phyloP scores from a whole-genome alignment of 2,113 vertebrate genomes.

The Pycnonotus jocosus region DNA sequence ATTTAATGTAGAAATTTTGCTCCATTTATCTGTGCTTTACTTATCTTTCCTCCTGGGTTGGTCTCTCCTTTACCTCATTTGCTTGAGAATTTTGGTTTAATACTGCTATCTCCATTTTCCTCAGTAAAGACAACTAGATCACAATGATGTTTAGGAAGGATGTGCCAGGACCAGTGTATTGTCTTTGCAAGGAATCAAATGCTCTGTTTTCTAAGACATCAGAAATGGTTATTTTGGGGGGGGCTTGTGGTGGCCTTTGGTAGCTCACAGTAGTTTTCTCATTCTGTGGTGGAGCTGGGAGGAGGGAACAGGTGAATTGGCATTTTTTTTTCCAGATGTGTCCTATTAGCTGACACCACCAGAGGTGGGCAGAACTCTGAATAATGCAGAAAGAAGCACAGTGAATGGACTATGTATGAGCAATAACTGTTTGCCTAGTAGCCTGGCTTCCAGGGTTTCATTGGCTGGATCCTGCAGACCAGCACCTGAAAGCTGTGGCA shows the following conservation, averaged over 20 bases:
- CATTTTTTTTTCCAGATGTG: not conserved
- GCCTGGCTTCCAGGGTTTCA: not conserved
- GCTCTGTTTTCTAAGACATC: slow-evolving; percentile 8
- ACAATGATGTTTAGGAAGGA: not conserved
- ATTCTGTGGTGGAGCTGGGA: not conserved
- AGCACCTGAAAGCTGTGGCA: not conserved
- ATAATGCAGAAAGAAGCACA: not conserved
- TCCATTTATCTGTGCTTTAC: not conserved
- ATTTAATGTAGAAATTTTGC: slow-evolving; percentile 1
- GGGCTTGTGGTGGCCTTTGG: not conserved
- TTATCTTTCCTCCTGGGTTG: not conserved
- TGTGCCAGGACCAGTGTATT: not conserved
- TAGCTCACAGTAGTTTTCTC: not conserved
- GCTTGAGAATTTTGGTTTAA: slow-evolving; percentile 24
- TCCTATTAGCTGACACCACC: not conserved
- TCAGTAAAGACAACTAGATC: not conserved
- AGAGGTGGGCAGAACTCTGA: not conserved
- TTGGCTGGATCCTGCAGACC: not conserved
- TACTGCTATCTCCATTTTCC: not conserved
- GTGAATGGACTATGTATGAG: not conserved
- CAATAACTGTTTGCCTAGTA: not conserved
- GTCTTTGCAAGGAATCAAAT: not conserved
- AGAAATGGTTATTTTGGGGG: not conserved
- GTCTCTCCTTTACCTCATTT: slow-evolving; percentile 2
- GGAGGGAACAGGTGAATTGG: not conserved